These are phyloP conservation scores for Leptoteleia sp. DNA, from an alignment of 1,140 invertebrate genomes.

Conservation along the genomic window DNA sequence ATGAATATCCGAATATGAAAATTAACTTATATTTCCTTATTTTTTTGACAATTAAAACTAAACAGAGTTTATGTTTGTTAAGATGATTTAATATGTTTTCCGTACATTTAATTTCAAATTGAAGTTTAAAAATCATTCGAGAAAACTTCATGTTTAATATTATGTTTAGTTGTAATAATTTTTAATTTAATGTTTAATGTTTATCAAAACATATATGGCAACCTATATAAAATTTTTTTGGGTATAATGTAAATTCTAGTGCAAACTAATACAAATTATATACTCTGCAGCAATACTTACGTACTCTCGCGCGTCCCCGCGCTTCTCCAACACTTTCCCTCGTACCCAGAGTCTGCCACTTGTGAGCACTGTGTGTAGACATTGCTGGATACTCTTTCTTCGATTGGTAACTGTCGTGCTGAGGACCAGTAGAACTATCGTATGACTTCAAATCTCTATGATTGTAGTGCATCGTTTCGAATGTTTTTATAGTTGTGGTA, in stretches of 20 bases:
- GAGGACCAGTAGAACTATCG: conserved; percentile 64
- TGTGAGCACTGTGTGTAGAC: conserved; percentile 74
- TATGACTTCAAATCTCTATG: conserved; percentile 61
- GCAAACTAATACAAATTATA: conserved; percentile 20
- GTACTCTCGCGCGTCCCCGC: conserved; percentile 69
- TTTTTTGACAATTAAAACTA: too few species aligned
- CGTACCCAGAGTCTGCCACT: conserved; percentile 76
- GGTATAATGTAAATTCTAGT: conserved; percentile 28
- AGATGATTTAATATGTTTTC: too few species aligned
- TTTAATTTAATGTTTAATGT: too few species aligned
- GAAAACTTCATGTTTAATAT: too few species aligned
- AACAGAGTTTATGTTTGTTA: too few species aligned
- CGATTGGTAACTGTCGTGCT: conserved; percentile 72
- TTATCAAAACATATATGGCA: too few species aligned
- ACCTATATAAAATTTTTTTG: too few species aligned
- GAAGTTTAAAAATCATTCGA: too few species aligned
- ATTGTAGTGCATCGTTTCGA: conserved; percentile 35
- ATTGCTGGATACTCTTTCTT: conserved; percentile 75
- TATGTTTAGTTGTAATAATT: too few species aligned
- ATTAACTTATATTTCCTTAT: too few species aligned
- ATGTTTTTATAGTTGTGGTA: conserved; percentile 56
- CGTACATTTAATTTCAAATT: too few species aligned
- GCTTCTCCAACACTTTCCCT: conserved; percentile 74
- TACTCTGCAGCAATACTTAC: conserved; percentile 65
- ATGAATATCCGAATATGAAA: too few species aligned